Conservation (phyloP, 2,797 vertebrate genomes). For the Pangasius larnaudii region DNA sequence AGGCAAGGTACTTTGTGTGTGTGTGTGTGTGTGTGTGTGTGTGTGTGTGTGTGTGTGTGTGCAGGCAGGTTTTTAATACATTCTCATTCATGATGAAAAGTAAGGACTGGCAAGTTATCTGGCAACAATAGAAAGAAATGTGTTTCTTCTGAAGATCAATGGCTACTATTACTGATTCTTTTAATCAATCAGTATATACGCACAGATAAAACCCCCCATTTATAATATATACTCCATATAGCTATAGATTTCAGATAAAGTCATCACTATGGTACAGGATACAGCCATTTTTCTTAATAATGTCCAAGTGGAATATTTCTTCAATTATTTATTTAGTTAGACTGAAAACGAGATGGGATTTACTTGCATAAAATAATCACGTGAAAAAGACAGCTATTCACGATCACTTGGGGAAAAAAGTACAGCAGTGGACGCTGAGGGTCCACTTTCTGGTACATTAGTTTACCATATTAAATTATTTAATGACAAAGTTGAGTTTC, state of each 20-base stretch:
- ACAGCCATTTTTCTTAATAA: slow-evolving; percentile 70
- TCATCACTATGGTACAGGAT: slow-evolving; percentile 71
- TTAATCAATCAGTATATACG: slow-evolving; percentile 58
- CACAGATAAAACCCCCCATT: slow-evolving; percentile 59
- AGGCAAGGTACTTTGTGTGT: slow-evolving; percentile 52
- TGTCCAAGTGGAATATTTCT: slow-evolving; percentile 67
- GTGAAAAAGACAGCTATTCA: slow-evolving; percentile 77
- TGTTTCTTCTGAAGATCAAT: slow-evolving; percentile 73
- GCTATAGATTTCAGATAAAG: slow-evolving; percentile 74
- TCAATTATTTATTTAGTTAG: slow-evolving; percentile 58
- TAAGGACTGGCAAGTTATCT: slow-evolving; percentile 75
- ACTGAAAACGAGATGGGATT: slow-evolving; percentile 47
- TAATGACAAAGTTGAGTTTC: no score
- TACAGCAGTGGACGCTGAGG: slow-evolving; percentile 68
- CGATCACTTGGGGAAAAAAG: slow-evolving; percentile 66
- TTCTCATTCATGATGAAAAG: slow-evolving; percentile 76
- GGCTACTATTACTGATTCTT: slow-evolving; percentile 57
- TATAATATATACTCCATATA: slow-evolving; percentile 74
- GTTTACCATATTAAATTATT: no score
- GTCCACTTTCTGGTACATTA: no score
- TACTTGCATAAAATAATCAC: slow-evolving; percentile 79
- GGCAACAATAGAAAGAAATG: slow-evolving; percentile 72
- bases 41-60: slow-evolving; percentile 34
- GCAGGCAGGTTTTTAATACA: slow-evolving; percentile 71
- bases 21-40: slow-evolving; percentile 36